A percentile compares a stretch with the other conserved stretches of the same genome.
Evolutionary conservation across 2,888 invertebrate genomes (phyloP).

Genomic region (Sturmia bella): DNA sequence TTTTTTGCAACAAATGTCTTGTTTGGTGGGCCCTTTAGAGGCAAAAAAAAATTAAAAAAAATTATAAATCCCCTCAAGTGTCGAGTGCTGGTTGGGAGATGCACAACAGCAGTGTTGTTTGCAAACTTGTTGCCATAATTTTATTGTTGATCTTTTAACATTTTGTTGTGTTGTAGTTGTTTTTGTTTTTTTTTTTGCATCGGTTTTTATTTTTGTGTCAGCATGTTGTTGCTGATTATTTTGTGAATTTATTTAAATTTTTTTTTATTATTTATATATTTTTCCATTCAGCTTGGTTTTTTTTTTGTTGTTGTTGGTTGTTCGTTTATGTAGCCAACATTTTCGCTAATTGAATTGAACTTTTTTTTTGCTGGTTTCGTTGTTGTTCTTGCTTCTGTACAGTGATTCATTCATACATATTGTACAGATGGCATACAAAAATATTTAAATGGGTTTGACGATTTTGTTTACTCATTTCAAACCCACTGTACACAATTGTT

Average conservation of each 20-base stretch:
- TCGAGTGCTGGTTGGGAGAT: slow-evolving; percentile 39
- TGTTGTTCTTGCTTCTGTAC: slow-evolving; percentile 16
- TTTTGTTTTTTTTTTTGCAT: slow-evolving; percentile 13
- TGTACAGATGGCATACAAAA: neutral
- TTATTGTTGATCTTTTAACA: slow-evolving; percentile 69
- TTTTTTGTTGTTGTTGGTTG: slow-evolving; percentile 18
- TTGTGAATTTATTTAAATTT: slow-evolving; percentile 18
- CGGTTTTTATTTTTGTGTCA: slow-evolving; percentile 46
- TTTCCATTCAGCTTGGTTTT: slow-evolving; percentile 9
- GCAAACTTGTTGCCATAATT: slow-evolving; percentile 66
- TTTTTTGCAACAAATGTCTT: slow-evolving; percentile 20
- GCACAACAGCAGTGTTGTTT: slow-evolving; percentile 61
- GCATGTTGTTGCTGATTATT: slow-evolving; percentile 66
- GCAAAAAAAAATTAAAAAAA: neutral
- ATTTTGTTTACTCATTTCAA: neutral
- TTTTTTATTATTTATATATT: slow-evolving; percentile 39
- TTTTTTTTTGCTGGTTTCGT: slow-evolving; percentile 43
- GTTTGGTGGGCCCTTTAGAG: slow-evolving; percentile 51
- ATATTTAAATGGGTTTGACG: neutral
- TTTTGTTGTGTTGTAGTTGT: slow-evolving; percentile 20
- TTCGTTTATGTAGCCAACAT: slow-evolving; percentile 58
- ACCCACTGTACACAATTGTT: slow-evolving; percentile 56
- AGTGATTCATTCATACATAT: slow-evolving; percentile 34
- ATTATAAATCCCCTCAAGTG: slow-evolving; percentile 36
- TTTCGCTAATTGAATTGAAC: slow-evolving; percentile 72